These are phyloP conservation scores for Xiphias gladius DNA, from an alignment of 2,113 vertebrate species.

Conservation along the genomic window DNA sequence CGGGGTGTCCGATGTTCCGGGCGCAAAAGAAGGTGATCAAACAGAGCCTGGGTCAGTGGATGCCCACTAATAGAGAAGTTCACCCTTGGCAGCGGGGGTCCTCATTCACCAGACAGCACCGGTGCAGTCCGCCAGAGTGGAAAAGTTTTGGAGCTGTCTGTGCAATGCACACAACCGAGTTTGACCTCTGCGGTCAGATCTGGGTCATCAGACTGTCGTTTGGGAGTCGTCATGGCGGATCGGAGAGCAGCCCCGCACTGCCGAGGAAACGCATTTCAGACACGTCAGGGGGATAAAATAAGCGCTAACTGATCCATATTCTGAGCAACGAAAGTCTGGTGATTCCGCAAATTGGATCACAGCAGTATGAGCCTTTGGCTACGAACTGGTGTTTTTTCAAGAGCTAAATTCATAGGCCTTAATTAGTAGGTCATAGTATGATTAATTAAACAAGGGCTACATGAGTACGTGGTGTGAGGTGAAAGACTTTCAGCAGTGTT, in stretches of 20 bases:
- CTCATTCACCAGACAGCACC: slow-evolving; percentile 38
- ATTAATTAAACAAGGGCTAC: slow-evolving; percentile 25
- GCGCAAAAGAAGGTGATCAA: slow-evolving; percentile 65
- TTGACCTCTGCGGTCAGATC: slow-evolving; percentile 27
- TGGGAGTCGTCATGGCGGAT: neutral
- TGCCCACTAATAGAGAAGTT: slow-evolving; percentile 71
- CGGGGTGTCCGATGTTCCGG: slow-evolving; percentile 59
- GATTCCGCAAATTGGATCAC: slow-evolving; percentile 5
- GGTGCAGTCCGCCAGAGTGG: slow-evolving; percentile 35
- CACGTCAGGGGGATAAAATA: neutral
- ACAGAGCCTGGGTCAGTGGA: slow-evolving; percentile 69
- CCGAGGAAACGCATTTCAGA: neutral
- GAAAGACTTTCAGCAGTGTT: neutral
- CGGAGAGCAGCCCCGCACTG: neutral
- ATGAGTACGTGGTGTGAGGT: neutral
- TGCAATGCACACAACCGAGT: neutral
- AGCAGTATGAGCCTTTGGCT: neutral
- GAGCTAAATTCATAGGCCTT: slow-evolving; percentile 1
- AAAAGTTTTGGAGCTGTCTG: slow-evolving; percentile 26
- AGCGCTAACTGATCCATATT: neutral
- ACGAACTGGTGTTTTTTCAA: neutral
- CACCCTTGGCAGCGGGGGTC: slow-evolving; percentile 60
- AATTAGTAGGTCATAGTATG: slow-evolving; percentile 18
- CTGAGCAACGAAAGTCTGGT: neutral
- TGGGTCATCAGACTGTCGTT: slow-evolving; percentile 11